These are phyloP conservation scores for Argopecten irradians DNA, from an alignment of 1,140 invertebrate species.

Conservation along the genomic window DNA sequence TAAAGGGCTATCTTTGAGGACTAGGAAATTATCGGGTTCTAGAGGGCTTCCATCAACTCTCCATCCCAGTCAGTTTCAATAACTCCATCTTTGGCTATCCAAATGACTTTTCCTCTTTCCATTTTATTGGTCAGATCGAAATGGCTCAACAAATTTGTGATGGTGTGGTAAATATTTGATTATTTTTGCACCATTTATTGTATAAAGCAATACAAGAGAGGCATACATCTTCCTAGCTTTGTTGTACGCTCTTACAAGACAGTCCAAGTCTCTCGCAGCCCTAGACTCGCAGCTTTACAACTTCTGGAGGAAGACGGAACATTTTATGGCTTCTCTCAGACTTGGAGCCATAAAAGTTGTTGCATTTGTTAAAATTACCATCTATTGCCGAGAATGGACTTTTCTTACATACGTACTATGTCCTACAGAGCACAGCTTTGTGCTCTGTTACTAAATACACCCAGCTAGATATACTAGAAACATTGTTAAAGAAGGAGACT, in stretches of 20 bases:
- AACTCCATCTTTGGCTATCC: neutral
- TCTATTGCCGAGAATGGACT: neutral
- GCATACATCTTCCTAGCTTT: neutral
- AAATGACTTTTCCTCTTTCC: neutral
- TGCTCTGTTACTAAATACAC: neutral
- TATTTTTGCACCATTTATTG: slow-evolving; percentile 4
- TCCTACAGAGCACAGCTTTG: neutral
- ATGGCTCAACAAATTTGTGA: neutral
- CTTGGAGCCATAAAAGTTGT: neutral
- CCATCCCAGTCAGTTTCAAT: neutral
- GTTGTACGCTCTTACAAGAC: too few species aligned
- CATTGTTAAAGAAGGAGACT: neutral
- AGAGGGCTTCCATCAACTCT: neutral
- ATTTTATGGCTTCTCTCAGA: slow-evolving; percentile 2
- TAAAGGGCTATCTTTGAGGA: slow-evolving; percentile 28
- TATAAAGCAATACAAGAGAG: slow-evolving; percentile 1
- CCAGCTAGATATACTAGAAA: neutral
- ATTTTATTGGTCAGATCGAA: neutral
- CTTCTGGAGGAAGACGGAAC: neutral
- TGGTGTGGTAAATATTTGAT: slow-evolving; percentile 17
- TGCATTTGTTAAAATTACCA: slow-evolving; percentile 18
- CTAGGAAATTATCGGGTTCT: neutral
- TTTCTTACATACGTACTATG: neutral
- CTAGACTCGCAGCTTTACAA: neutral
- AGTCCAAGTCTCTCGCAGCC: neutral